Evolutionary conservation across 2,888 invertebrate species (phyloP), one percentile per base, ranked within the genome.

Genomic region (Tetheella fluctuosa): DNA sequence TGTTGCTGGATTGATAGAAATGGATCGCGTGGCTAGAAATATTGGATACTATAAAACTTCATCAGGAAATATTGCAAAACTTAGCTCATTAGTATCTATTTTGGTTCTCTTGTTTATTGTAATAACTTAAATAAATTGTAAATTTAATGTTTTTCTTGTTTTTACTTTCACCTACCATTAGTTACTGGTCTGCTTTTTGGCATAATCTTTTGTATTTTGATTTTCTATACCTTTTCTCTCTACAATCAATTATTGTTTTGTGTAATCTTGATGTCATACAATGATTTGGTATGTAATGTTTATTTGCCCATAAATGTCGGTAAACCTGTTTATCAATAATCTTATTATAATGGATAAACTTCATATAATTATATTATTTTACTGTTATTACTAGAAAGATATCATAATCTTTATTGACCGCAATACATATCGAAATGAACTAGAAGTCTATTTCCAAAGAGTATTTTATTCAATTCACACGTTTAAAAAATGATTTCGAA

Each of bases 1-100:
- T 0, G 89, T 95, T 80, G 95, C 94, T 57, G 94, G 94, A 0
- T 76, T 95, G 0, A 59, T 90, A 0, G 90, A 91, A 69, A 91
- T 92, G 85, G 85, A 85, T 83, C 76, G 88, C 81, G 64, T 88
- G 76, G 82, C 88, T 67, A 69, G 81, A 74, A 58, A 59, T 0
- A 62, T 92, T 25, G 85, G 87, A 0, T 89, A 89, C 65, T 89
- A 86, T 52, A 37, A 60, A 56, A 70, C 34, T 13, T 34, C 74
- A 3, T 76, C 79, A 34, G 67, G 77, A 5, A 68, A 52, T 7
- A 63, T 59, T 53, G 37, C 74, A 13, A 54, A 71, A 7, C 68
- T 67, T 8, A 81, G 77, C 69, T 78, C 56, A 7, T 62, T 63
- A 0, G 58, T 66, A 23, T 73, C 59, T 6, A n/a, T 64, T 0